A percentile compares a stretch with the other conserved stretches of the same genome.
These are phyloP conservation scores for Rhagologus leucostigma DNA, from an alignment of 2,113 vertebrate genomes.

Conservation along the genomic window DNA sequence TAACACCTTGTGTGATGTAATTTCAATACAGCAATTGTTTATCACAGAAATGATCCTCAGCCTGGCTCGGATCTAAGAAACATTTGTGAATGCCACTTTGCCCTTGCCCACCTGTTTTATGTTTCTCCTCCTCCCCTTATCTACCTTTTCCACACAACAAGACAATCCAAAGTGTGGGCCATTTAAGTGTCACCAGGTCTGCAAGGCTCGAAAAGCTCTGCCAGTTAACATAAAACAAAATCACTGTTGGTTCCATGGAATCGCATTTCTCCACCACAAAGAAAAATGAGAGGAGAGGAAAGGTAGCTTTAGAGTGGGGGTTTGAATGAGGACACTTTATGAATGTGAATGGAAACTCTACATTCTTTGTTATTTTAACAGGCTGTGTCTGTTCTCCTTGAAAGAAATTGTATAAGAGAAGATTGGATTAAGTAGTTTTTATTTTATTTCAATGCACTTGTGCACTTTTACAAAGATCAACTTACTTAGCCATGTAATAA, in stretches of 20 bases:
- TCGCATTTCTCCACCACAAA: constrained; percentile 84
- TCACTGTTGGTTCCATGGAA: constrained; percentile 78
- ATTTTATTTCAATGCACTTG: constrained; percentile 86
- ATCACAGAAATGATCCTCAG: constrained; percentile 43
- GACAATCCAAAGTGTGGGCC: constrained; percentile 86
- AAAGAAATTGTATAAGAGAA: constrained; percentile 80
- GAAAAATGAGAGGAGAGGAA: constrained; percentile 87
- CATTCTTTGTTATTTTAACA: constrained; percentile 98
- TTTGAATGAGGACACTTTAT: constrained; percentile 97
- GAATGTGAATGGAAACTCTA: constrained; percentile 90
- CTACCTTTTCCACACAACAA: constrained; percentile 85
- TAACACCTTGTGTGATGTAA: constrained; percentile 77
- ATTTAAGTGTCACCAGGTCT: constrained; percentile 87
- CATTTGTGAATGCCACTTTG: constrained; percentile 80
- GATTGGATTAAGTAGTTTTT: constrained; percentile 91
- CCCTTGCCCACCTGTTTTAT: constrained; percentile 83
- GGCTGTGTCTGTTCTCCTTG: constrained; percentile 91
- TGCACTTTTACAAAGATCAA: constrained; percentile 85
- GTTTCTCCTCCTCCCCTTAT: constrained; percentile 84
- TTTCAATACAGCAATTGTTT: constrained; percentile 71
- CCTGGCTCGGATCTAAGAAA: constrained; percentile 74
- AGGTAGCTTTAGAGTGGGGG: constrained; percentile 85
- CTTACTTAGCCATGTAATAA: constrained; percentile 85
- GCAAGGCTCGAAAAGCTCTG: constrained; percentile 80
- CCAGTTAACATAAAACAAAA: constrained; percentile 87